Evolutionary conservation across 2,888 invertebrate genomes (phyloP), one percentile per base, ranked within the genome.

Genomic region (Leucophenga maculata): DNA sequence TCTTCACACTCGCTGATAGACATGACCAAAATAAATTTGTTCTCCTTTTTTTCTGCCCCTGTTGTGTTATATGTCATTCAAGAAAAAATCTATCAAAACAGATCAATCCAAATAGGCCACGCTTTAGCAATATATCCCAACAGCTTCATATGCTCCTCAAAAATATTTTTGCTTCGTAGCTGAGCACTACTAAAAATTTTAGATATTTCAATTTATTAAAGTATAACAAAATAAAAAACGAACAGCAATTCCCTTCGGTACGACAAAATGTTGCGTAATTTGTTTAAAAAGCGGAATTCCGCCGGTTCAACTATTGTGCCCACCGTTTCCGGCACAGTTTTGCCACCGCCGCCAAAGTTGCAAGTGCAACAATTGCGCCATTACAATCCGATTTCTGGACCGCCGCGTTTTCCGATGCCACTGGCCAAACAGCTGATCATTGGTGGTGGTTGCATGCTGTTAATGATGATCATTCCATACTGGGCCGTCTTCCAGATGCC

Each of bases 381-480:
- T 11, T 39, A 39, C 39, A 8, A 39, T 8, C 39, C 77, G 1
- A 59, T 80, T 13, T 65, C 62, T 18, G 85, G 86, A 6, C 86
- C 85, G 6, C 86, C 86, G 0, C 79, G 85, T 1, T 78, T 65
- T 50, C 78, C 69, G 0, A n/a, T 86, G 64, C 68, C 80, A 0
- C 2, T n/a, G 0, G 74, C 26, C 3, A 68, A 75, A 22, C 72
- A 72, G 22, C 0, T 78, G 0, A 4, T 85, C 0, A 16, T 77
- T 0, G 83, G 85, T 11, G 54, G 73, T 16, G 78, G 78, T 4
- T 71, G 73, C 0, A 2, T 82, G 13, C 0, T 76, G 0, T 0
- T 70, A 3, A 82, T 85, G 81, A 73, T 85, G 82, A 39, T 75
- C 13, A 72, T 86, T 18, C 86, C 86, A 0, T 32, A 70, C 0